Percentiles rank a stretch among this genome's conserved stretches.
Conservation (phyloP, 2,888 invertebrate species). For the Ophioninae sp. region DNA sequence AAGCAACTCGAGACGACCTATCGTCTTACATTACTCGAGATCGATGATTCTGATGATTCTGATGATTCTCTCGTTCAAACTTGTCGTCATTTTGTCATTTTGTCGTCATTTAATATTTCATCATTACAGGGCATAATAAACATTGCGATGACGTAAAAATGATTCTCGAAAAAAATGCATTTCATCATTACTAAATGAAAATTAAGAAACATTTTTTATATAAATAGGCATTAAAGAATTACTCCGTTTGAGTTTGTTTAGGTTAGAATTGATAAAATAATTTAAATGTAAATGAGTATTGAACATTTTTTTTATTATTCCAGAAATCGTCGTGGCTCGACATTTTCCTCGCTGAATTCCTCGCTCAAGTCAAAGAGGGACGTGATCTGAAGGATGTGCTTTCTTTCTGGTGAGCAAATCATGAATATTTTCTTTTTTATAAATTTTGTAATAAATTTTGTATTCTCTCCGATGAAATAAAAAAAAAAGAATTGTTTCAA, state of each 20-base stretch:
- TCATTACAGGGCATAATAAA: too few species aligned
- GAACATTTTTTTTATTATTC: too few species aligned
- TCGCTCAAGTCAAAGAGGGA: conserved; percentile 84
- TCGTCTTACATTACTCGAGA: background rate
- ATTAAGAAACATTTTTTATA: too few species aligned
- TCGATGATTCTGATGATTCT: background rate
- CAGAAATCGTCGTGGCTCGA: conserved; percentile 87
- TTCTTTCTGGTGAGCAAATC: conserved; percentile 83
- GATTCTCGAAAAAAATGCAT: too few species aligned
- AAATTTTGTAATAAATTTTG: background rate
- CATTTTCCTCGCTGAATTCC: conserved; percentile 85
- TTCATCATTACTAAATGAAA: too few species aligned
- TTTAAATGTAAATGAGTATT: too few species aligned
- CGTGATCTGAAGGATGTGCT: conserved; percentile 83
- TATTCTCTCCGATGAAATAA: too few species aligned
- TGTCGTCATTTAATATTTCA: too few species aligned
- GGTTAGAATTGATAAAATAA: too few species aligned
- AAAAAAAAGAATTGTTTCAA: background rate
- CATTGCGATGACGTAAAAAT: too few species aligned
- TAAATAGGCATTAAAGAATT: too few species aligned
- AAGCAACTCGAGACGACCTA: background rate
- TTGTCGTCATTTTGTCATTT: background rate
- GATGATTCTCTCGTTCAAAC: background rate
- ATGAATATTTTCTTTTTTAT: background rate
- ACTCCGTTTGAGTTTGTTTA: too few species aligned